Base-by-base conservation (phyloP, 2,113 vertebrate genomes). In the Sylvilagus bachmani region DNA sequence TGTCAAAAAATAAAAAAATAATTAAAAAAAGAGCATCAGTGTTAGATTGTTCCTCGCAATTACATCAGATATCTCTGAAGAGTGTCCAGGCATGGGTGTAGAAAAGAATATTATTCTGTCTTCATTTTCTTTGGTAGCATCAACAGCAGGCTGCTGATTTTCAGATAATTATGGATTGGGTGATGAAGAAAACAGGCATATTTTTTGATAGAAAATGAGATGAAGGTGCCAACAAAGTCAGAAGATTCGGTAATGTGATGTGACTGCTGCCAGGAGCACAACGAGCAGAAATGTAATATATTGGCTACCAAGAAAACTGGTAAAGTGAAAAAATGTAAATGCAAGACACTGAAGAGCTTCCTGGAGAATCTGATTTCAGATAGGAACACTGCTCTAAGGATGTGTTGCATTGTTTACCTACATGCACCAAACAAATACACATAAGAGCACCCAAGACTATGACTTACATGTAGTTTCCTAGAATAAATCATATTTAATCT, bases 131-230 rank as follows among this genome's bases (percentile, higher is more conserved):
- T 96, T 97, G 83, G 90, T 96, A 95, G 92, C 96, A 95, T 81
- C 94, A 97, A 87, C 83, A 97, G 58, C 91, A 97, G 94, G 89
- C 92, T 97, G 86, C 93, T 97, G 96, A 96, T 98, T 97, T 98
- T 93, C 89, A 97, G 92, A 86, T 98, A 98, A 98, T 98, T 98
- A 98, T 96, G 94, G 94, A 95, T 92, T 98, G 89, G 92, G 91
- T 96, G 96, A 98, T 97, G 96, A 98, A 98, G 77, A 93, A 97
- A 98, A 96, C 75, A 93, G 92, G 91, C 95, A 93, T 98, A 95
- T 97, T 98, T 98, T 98, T 98, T 97, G 87, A 97, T 95, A 96
- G 94, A 97, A 98, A 97, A 92, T 96, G 91, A 98, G 97, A 97
- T 96, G 96, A 98, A 97, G 90, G 94, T 98, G 97, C 97, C 97